Evolutionary conservation across 1,140 invertebrate species (phyloP).

Genomic region (Ceratitis capitata): DNA sequence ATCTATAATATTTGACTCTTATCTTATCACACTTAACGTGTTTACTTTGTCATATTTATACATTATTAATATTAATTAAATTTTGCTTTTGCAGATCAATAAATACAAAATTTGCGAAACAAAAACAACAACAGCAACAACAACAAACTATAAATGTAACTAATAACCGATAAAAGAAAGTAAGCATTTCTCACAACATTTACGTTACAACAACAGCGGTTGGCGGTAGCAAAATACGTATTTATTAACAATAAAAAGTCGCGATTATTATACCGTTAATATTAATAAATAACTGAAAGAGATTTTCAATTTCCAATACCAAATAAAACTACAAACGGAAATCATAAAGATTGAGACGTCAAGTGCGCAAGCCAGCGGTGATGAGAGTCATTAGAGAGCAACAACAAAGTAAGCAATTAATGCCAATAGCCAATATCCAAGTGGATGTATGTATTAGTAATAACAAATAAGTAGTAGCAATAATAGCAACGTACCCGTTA

Average conservation of each 20-base stretch:
- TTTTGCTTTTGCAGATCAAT: not conserved
- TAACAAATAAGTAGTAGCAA: slow-evolving; percentile 17
- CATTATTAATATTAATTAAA: slow-evolving; percentile 1
- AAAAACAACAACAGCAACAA: not conserved
- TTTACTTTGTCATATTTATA: not conserved
- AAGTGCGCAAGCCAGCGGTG: not conserved
- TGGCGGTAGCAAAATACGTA: not conserved
- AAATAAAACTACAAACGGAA: not conserved
- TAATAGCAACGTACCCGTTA: not conserved
- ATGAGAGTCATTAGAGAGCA: slow-evolving; percentile 19
- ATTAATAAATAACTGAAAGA: slow-evolving; percentile 5
- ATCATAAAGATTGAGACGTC: not conserved
- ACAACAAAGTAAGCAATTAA: not conserved
- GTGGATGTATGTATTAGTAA: not conserved
- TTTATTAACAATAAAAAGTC: not conserved
- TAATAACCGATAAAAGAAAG: not conserved
- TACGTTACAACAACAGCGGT: not conserved
- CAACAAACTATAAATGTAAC: not conserved
- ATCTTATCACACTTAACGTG: not conserved
- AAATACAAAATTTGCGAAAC: not conserved
- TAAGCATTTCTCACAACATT: not conserved
- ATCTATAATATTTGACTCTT: too few species aligned
- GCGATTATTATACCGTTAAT: not conserved
- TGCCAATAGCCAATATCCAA: not conserved
- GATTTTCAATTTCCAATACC: slow-evolving; percentile 1